phyloP scores from a whole-genome alignment of 2,113 vertebrate genomes.

The Pyrgilauda ruficollis region DNA sequence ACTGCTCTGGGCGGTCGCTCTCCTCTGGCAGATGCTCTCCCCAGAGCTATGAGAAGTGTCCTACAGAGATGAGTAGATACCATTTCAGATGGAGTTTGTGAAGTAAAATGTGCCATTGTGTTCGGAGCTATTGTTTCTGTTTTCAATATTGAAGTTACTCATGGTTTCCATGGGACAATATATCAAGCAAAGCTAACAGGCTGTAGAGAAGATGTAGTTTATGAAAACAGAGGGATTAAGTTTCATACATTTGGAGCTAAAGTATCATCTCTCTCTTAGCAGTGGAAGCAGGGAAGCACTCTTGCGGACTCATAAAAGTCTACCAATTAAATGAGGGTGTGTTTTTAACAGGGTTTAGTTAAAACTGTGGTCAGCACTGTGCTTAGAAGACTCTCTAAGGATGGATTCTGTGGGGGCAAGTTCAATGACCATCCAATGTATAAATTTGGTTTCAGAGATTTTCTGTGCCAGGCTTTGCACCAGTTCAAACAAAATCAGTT shows the following conservation, averaged over 20 bases:
- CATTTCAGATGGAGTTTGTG: constrained; percentile 42
- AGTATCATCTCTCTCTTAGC: not conserved
- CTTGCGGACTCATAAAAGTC: not conserved
- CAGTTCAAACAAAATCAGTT: not conserved
- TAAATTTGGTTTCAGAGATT: not conserved
- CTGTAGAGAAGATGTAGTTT: constrained; percentile 46
- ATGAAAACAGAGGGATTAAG: constrained; percentile 53
- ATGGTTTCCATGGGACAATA: constrained; percentile 48
- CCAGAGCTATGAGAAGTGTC: not conserved
- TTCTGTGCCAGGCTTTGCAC: not conserved
- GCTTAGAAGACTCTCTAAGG: not conserved
- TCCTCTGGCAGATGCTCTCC: not conserved
- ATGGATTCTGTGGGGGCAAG: not conserved
- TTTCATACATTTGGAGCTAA: constrained; percentile 24
- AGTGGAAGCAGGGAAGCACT: not conserved
- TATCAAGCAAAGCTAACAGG: constrained; percentile 48
- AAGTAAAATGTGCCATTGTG: constrained; percentile 46
- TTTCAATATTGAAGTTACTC: constrained; percentile 54
- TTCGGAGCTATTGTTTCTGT: constrained; percentile 46
- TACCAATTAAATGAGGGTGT: not conserved
- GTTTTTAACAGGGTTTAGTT: not conserved
- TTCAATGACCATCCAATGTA: not conserved
- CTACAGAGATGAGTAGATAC: not conserved
- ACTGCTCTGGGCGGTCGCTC: not conserved
- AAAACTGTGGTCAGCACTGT: not conserved